phyloP scores from a whole-genome alignment of 2,113 vertebrate genomes.

The Athene cunicularia region DNA sequence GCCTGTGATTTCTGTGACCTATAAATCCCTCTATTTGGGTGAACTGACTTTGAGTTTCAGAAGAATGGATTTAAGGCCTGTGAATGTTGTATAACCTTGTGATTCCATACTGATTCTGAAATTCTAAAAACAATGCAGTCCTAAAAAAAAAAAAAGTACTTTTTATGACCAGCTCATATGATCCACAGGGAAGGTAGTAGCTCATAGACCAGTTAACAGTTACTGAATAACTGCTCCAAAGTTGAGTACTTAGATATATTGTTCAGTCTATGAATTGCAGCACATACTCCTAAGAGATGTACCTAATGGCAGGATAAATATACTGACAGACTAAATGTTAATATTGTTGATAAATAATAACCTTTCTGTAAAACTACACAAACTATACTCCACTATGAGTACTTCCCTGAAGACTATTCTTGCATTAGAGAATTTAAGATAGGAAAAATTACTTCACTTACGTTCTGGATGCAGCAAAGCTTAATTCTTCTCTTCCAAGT shows the following conservation, averaged over 20 bases:
- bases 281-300: not conserved
- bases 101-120: not conserved
- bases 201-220: not conserved
- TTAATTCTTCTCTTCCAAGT: not conserved
- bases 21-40: not conserved
- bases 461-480: not conserved
- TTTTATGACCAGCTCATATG: not conserved
- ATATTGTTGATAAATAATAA: not conserved
- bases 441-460: not conserved
- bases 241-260: not conserved
- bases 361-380: not conserved
- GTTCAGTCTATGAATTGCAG: not conserved
- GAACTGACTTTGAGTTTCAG: not conserved
- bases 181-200: not conserved
- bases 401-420: not conserved
- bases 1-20: not conserved
- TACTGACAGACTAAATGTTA: not conserved
- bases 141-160: not conserved
- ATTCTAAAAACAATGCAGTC: not conserved
- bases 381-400: not conserved
- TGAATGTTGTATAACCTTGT: not conserved
- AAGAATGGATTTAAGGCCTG: not conserved
- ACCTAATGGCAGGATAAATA: not conserved
- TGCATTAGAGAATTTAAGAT: not conserved
- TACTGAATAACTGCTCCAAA: not conserved